Conservation (phyloP, 2,113 vertebrate species). For the Amia ocellicauda region DNA sequence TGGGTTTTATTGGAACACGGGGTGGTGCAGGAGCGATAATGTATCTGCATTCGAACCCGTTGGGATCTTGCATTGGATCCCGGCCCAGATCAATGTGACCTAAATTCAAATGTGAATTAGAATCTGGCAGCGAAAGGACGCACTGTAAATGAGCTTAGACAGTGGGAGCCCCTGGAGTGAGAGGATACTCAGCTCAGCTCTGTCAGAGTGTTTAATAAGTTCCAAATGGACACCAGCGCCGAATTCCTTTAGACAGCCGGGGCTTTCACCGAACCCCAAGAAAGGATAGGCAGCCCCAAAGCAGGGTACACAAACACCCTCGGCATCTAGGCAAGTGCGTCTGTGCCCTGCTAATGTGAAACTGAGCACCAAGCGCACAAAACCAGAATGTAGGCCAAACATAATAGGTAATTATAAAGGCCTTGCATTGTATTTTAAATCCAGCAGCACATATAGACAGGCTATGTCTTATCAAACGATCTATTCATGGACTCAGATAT, state of each 20-base stretch:
- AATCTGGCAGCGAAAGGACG: constrained; percentile 61
- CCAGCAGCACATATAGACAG: no score
- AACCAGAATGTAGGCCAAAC: no score
- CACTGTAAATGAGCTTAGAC: constrained; percentile 65
- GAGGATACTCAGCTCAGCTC: constrained; percentile 42
- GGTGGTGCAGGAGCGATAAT: constrained; percentile 28
- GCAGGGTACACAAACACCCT: not conserved
- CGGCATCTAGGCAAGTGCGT: not conserved
- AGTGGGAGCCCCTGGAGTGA: constrained; percentile 40
- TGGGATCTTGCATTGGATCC: constrained; percentile 53
- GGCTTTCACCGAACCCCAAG: not conserved
- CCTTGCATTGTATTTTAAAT: no score
- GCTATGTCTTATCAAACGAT: no score
- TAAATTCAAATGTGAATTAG: constrained; percentile 68
- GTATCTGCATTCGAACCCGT: constrained; percentile 35
- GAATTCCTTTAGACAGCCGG: constrained; percentile 7
- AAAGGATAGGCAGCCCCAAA: no score
- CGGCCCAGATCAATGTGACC: constrained; percentile 70
- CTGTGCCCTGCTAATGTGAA: constrained; percentile 1
- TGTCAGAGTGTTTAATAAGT: constrained; percentile 58
- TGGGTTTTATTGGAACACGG: constrained; percentile 1
- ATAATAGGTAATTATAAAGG: no score
- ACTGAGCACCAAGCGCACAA: not conserved
- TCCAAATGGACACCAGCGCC: constrained; percentile 57
- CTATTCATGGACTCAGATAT: no score